Percentiles rank a stretch among this genome's conserved stretches.
Evolutionary conservation across 2,113 vertebrate species (phyloP).

Genomic region (Trogon surrucura): DNA sequence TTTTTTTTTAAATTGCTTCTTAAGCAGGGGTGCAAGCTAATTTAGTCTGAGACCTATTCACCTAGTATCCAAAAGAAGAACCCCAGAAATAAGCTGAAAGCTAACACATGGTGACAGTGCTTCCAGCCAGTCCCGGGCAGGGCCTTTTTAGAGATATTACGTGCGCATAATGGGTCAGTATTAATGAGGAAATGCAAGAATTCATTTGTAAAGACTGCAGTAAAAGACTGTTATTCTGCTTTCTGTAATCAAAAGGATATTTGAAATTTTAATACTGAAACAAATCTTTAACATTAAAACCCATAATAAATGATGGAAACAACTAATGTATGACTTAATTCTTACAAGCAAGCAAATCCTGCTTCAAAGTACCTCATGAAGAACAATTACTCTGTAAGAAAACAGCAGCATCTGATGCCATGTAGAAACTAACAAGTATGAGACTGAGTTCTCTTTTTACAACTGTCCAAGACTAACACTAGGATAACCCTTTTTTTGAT

Average conservation of each 20-base stretch:
- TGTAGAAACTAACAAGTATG: neutral
- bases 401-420: neutral
- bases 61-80: neutral
- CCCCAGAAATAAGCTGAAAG: neutral
- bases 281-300: neutral
- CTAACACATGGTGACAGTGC: neutral
- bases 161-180: neutral
- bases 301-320: neutral
- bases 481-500: neutral
- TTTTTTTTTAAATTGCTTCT: neutral
- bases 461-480: neutral
- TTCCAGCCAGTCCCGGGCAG: neutral
- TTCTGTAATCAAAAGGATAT: neutral
- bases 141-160: neutral
- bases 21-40: neutral
- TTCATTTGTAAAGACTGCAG: neutral
- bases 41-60: neutral
- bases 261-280: neutral
- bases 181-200: neutral
- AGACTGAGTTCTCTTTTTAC: neutral
- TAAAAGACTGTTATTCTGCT: neutral
- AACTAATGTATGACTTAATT: neutral
- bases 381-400: neutral
- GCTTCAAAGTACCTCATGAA: neutral
- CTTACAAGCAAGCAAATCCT: neutral